Evolutionary conservation across 2,797 vertebrate genomes (phyloP).

Genomic region (Rhinogobio ventralis): DNA sequence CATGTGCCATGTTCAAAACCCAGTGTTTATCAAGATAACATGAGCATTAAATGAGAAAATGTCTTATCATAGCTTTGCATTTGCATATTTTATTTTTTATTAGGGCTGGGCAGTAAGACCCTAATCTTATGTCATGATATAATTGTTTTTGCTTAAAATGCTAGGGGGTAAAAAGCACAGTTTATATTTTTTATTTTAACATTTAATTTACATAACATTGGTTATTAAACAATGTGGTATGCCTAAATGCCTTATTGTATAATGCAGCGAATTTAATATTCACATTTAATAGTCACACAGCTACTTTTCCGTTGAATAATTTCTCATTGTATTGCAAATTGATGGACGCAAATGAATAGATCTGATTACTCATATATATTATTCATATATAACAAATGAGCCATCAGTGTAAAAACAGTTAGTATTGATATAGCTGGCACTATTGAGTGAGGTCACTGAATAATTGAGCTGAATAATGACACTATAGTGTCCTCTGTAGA

Average conservation of each 20-base stretch:
- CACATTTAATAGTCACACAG: no score
- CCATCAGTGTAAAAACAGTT: not conserved
- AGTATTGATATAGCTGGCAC: not conserved
- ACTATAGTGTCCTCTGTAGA: not conserved
- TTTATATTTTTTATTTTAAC: not conserved
- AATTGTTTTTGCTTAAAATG: not conserved
- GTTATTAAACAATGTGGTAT: not conserved
- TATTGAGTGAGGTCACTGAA: not conserved
- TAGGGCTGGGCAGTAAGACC: not conserved
- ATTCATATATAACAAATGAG: not conserved
- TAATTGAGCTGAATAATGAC: not conserved
- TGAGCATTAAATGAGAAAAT: not conserved
- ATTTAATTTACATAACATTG: not conserved
- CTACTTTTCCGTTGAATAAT: not conserved
- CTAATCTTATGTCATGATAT: not conserved
- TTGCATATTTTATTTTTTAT: no score
- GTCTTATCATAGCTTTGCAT: not conserved
- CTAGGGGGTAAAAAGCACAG: not conserved
- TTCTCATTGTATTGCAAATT: not conserved
- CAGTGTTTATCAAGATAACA: conserved; percentile 59
- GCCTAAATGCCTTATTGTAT: not conserved
- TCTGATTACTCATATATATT: not conserved
- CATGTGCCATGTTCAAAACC: conserved; percentile 58
- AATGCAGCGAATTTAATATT: not conserved
- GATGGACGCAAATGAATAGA: not conserved